Evolutionary conservation across 2,797 vertebrate species (phyloP).

Genomic region (Pygocentrus nattereri): DNA sequence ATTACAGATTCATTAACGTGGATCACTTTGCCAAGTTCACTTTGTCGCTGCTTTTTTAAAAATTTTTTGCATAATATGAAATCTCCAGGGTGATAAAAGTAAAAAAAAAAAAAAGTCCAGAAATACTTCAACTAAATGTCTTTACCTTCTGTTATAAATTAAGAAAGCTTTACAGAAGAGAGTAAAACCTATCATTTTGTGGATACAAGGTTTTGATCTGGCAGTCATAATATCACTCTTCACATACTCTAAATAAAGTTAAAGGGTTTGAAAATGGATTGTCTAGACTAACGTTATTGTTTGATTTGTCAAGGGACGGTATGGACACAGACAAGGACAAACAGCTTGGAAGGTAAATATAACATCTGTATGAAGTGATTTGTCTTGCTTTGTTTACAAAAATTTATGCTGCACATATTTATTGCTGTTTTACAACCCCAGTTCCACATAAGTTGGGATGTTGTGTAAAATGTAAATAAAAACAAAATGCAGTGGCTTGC

Average conservation of each 20-base stretch:
- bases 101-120: no score
- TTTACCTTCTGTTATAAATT: no score
- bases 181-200: no score
- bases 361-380: background rate
- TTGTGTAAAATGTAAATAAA: no score
- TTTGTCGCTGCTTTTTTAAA: background rate
- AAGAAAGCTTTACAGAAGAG: no score
- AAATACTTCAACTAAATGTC: no score
- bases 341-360: conserved; percentile 87
- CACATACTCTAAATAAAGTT: background rate
- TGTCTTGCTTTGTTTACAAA: background rate
- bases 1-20: no score
- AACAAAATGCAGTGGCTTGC: no score
- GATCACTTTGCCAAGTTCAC: background rate
- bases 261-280: background rate
- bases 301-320: conserved; percentile 82
- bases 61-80: no score
- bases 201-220: no score
- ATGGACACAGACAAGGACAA: conserved; percentile 98
- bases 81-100: no score
- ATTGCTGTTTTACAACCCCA: background rate
- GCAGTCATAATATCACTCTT: background rate
- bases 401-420: background rate
- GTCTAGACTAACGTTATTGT: conserved; percentile 3
- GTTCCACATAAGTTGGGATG: no score